Base-by-base conservation (phyloP, 2,888 invertebrate genomes). In the Aquatica leii region DNA sequence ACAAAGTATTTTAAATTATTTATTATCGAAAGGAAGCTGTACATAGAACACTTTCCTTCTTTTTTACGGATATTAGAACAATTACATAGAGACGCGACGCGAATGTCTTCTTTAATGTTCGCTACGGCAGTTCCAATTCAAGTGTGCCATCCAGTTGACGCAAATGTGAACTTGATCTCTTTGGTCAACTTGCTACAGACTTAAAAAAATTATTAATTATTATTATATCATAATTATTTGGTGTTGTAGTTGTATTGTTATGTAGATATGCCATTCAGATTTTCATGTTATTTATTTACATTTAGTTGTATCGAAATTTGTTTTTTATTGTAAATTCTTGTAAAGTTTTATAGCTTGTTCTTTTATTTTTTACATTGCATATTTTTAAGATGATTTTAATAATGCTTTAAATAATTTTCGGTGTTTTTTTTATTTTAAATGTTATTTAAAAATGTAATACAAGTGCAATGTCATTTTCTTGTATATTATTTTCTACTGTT, bases 211-310 rank as follows among this genome's bases (percentile, higher is more conserved):
- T 71, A 69, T 64, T 62, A 60, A 68, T 62, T 43, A 43, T 43
- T 43, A 43, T 43, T 71, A 59, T 64, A 64, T 59, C 59, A 41
- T 74, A 74, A 73, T 71, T 71, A 69, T 71, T 79, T 76, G 80
- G 80, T 81, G 82, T 81, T 81, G 80, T 80, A 81, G 77, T 76
- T 80, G 80, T 80, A 81, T 80, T 81, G 80, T 81, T 81, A 80
- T 82, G 82, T 82, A 82, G 78, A 82, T 81, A 82, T 76, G 75
- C 71, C 75, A 62, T 68, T 74, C 77, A 76, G 74, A 77, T 73
- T 75, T 77, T 77, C 73, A 75, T 74, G 76, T 79, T 80, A 80
- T 80, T 80, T 80, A 80, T 80, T 79, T 75, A 73, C 62, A 67
- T 62, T 69, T 68, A 68, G 59, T 65, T 68, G 37, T 69, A 61